Percentiles rank a stretch among this genome's conserved stretches.
phyloP scores from a whole-genome alignment of 2,113 vertebrate species.

The Hipposideros armiger region DNA sequence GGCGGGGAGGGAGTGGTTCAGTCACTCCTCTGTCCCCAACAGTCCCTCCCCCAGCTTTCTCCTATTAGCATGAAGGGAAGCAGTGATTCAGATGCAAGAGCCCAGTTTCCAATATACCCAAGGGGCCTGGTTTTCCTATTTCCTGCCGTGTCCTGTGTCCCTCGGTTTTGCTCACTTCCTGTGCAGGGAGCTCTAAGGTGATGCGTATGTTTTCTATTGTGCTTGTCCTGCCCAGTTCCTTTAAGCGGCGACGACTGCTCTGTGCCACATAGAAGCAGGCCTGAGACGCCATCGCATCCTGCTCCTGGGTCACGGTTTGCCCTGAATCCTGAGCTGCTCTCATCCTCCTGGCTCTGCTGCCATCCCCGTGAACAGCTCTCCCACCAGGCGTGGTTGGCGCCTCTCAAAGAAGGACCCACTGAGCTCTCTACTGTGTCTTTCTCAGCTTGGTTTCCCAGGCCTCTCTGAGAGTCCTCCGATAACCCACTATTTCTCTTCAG shows the following conservation, averaged over 20 bases:
- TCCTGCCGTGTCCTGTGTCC: neutral
- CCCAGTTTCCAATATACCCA: neutral
- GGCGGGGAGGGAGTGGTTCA: neutral
- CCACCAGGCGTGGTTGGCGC: rapidly evolving
- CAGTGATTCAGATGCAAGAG: neutral
- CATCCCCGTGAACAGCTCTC: neutral
- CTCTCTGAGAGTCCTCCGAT: neutral
- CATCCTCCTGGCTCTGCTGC: neutral
- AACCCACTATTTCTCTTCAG: neutral
- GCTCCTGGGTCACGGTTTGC: neutral
- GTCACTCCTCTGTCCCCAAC: neutral
- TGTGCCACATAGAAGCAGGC: neutral
- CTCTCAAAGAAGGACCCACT: neutral
- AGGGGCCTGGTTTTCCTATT: neutral
- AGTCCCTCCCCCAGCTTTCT: neutral
- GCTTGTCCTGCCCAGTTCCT: neutral
- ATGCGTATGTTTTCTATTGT: rapidly evolving
- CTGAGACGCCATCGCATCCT: rapidly evolving
- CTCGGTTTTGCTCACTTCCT: neutral
- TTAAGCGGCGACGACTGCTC: neutral
- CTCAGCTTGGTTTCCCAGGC: neutral
- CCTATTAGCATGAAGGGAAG: neutral
- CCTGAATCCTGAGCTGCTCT: neutral
- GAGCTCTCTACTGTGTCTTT: neutral
- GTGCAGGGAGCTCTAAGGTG: neutral